phyloP scores from a whole-genome alignment of 1,140 invertebrate species.

The Danaus melanippus region DNA sequence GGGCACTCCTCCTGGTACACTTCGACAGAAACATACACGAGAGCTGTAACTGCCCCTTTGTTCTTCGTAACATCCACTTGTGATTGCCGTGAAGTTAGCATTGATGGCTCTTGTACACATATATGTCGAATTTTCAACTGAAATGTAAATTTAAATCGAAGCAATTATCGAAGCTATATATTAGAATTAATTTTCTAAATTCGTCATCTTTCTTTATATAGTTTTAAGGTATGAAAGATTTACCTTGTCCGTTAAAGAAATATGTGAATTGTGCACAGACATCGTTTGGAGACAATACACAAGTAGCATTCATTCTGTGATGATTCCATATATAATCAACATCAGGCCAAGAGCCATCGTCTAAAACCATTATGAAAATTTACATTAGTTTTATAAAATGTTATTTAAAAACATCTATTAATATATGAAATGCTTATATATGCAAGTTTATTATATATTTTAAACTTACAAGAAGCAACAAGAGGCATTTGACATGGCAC shows the following conservation, averaged over 20 bases:
- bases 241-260: slow-evolving; percentile 65
- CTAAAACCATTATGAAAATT: slow-evolving; percentile 39
- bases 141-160: slow-evolving; percentile 20
- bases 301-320: slow-evolving; percentile 53
- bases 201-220: neutral
- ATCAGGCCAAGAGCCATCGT: slow-evolving; percentile 69
- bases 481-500: slow-evolving; percentile 69
- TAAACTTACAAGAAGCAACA: slow-evolving; percentile 67
- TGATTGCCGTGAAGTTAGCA: slow-evolving; percentile 43
- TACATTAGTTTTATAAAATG: too few relatives aligned
- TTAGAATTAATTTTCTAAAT: neutral
- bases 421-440: too few relatives aligned
- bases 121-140: slow-evolving; percentile 71
- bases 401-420: too few relatives aligned
- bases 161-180: too few relatives aligned
- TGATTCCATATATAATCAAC: slow-evolving; percentile 63
- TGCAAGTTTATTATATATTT: slow-evolving; percentile 1
- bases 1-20: slow-evolving; percentile 44
- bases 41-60: slow-evolving; percentile 47
- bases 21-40: slow-evolving; percentile 54
- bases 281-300: slow-evolving; percentile 56
- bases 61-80: slow-evolving; percentile 58
- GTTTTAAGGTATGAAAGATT: slow-evolving; percentile 14
- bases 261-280: slow-evolving; percentile 71
- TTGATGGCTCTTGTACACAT: slow-evolving; percentile 69